phyloP scores from a whole-genome alignment of 1,140 invertebrate species.

The Aphidius gifuensis region DNA sequence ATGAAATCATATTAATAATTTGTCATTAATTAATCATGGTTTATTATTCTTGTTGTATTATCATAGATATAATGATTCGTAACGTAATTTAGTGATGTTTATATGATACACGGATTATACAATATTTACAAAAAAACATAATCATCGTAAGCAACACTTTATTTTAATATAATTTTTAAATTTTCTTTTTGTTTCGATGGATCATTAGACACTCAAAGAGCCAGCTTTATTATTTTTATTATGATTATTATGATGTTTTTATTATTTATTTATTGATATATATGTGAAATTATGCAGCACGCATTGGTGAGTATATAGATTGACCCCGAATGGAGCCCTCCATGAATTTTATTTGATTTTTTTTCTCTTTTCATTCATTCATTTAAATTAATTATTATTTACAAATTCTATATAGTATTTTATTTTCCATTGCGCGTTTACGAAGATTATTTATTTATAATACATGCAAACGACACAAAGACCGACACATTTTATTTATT shows the following conservation, averaged over 20 bases:
- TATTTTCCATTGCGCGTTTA: conserved; percentile 7
- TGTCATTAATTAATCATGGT: conserved; percentile 10
- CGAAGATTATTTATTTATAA: conserved; percentile 6
- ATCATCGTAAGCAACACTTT: conserved; percentile 26
- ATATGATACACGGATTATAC: conserved; percentile 53
- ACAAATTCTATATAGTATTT: conserved; percentile 1
- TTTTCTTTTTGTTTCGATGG: background rate
- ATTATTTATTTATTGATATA: no score
- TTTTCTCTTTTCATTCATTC: background rate
- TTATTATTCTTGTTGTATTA: conserved; percentile 50
- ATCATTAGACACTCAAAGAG: no score
- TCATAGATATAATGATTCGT: conserved; percentile 56
- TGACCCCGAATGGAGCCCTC: no score
- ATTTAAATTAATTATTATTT: conserved; percentile 14
- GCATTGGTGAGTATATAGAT: no score
- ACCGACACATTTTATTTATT: conserved; percentile 13
- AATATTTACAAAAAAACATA: conserved; percentile 34
- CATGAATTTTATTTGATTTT: background rate
- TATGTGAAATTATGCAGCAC: no score
- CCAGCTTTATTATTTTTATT: no score
- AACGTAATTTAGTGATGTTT: conserved; percentile 55
- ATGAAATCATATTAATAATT: conserved; percentile 6
- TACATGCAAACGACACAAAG: conserved; percentile 19
- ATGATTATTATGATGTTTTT: no score
- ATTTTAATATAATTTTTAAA: conserved; percentile 5